Conservation (phyloP, 2,888 invertebrate genomes). For the Tipula confusa region DNA sequence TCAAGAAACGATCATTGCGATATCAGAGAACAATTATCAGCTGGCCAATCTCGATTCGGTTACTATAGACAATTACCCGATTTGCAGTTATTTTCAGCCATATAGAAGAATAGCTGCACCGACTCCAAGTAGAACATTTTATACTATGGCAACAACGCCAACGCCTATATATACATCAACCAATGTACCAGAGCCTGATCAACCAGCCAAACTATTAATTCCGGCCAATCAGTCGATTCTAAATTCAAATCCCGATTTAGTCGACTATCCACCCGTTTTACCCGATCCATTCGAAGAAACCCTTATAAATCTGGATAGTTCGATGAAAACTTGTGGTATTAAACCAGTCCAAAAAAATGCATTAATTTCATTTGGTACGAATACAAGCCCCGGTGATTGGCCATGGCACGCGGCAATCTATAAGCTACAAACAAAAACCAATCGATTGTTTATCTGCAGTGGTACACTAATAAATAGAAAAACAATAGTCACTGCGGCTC, state of each 20-base stretch:
- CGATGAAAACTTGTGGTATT: neutral
- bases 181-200: neutral
- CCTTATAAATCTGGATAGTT: neutral
- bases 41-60: neutral
- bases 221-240: neutral
- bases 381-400: slow-evolving; percentile 44
- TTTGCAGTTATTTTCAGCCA: neutral
- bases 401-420: slow-evolving; percentile 50
- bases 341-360: neutral
- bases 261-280: neutral
- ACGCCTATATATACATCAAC: neutral
- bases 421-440: neutral
- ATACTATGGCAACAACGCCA: neutral
- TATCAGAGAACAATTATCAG: neutral
- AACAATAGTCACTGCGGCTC: slow-evolving; percentile 44
- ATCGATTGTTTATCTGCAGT: slow-evolving; percentile 42
- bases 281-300: too few relatives aligned
- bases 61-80: neutral
- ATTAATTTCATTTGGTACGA: neutral
- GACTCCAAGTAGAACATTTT: neutral
- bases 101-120: too few relatives aligned
- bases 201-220: neutral
- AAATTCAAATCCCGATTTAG: neutral
- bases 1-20: neutral
- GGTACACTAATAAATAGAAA: slow-evolving; percentile 46